phyloP scores from a whole-genome alignment of 2,888 invertebrate genomes.

The Apamea crenata region DNA sequence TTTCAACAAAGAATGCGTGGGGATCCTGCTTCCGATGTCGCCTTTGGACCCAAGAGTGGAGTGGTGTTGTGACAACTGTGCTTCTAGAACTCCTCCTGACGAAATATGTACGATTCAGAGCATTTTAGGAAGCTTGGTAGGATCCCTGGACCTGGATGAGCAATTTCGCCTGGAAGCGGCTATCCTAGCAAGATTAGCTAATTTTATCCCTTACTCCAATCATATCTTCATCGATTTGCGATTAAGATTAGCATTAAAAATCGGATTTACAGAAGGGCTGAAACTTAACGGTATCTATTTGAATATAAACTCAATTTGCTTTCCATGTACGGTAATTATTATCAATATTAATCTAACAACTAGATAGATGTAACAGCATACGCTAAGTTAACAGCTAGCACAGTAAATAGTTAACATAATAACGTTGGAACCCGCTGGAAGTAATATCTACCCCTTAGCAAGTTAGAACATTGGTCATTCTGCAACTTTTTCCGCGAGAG shows the following conservation, averaged over 20 bases:
- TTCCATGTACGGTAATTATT: slow-evolving; percentile 18
- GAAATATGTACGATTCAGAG: slow-evolving; percentile 87
- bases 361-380: not conserved
- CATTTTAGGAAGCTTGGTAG: slow-evolving; percentile 89
- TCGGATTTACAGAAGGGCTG: slow-evolving; percentile 76
- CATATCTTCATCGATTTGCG: slow-evolving; percentile 84
- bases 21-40: slow-evolving; percentile 88
- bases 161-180: slow-evolving; percentile 85
- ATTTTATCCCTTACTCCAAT: slow-evolving; percentile 81
- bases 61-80: slow-evolving; percentile 91
- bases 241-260: slow-evolving; percentile 78
- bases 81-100: slow-evolving; percentile 75
- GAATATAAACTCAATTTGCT: slow-evolving; percentile 26
- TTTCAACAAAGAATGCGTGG: slow-evolving; percentile 86
- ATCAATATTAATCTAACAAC: slow-evolving; percentile 17
- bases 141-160: slow-evolving; percentile 84
- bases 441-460: not conserved
- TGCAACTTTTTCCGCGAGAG: not conserved
- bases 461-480: not conserved
- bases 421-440: slow-evolving; percentile 1
- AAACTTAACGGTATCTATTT: slow-evolving; percentile 79
- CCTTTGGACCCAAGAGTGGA: slow-evolving; percentile 84
- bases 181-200: slow-evolving; percentile 79
- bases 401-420: not conserved
- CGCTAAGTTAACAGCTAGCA: not conserved